Conservation (phyloP, 1,140 invertebrate species). For the Papilio dardanus region DNA sequence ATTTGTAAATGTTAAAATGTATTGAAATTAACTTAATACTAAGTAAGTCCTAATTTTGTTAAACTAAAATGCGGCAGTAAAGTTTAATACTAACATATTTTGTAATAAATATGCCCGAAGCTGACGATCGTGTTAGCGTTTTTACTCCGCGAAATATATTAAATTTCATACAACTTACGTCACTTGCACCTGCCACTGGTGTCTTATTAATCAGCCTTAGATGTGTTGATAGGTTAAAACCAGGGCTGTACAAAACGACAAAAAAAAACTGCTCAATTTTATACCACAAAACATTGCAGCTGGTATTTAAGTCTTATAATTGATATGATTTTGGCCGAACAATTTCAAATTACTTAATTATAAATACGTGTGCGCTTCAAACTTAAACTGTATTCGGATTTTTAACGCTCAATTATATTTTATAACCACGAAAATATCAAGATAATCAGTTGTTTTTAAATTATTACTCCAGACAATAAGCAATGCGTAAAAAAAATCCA, state of each 20-base stretch:
- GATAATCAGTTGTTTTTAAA: neutral
- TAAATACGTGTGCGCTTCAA: neutral
- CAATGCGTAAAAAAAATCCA: too few relatives aligned
- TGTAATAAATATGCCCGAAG: slow-evolving; percentile 9
- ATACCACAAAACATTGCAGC: neutral
- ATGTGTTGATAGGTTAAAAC: slow-evolving; percentile 34
- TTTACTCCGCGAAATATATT: slow-evolving; percentile 27
- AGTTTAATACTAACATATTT: slow-evolving; percentile 11
- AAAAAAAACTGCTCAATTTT: neutral
- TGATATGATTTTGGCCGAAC: neutral
- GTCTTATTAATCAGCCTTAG: slow-evolving; percentile 34
- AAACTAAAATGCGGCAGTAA: neutral
- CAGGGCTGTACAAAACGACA: slow-evolving; percentile 22
- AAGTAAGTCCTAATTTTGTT: slow-evolving; percentile 7
- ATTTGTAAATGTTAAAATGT: neutral
- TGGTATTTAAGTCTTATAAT: neutral
- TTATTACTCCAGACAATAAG: neutral
- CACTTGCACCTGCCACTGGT: slow-evolving; percentile 25
- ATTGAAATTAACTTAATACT: slow-evolving; percentile 17
- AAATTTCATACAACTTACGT: slow-evolving; percentile 26
- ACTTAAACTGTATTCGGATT: neutral
- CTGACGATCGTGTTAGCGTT: slow-evolving; percentile 7
- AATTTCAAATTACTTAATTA: neutral
- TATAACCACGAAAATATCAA: neutral
- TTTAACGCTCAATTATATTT: neutral